Percentiles rank a stretch among this genome's conserved stretches.
Evolutionary conservation across 35 echinoderm and acorn worm genomes (phyloP).

Genomic region (Ophiothrix spiculata): DNA sequence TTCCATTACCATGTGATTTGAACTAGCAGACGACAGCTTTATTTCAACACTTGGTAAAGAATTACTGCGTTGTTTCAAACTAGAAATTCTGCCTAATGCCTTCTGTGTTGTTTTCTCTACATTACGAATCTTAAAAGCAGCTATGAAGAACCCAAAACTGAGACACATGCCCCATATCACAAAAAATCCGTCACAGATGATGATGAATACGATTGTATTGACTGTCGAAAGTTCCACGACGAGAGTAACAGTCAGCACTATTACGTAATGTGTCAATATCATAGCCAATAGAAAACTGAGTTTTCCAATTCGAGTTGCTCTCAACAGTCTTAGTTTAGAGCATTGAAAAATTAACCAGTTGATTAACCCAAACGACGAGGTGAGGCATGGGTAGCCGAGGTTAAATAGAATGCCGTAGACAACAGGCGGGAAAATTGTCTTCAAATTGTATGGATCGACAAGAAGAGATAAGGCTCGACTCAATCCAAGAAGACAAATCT

Average conservation of each 20-base stretch:
- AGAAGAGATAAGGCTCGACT: neutral
- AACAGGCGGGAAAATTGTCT: neutral
- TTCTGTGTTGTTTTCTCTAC: neutral
- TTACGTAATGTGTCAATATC: neutral
- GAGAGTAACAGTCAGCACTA: neutral
- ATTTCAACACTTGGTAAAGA: neutral
- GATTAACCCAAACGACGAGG: neutral
- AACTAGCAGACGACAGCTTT: neutral
- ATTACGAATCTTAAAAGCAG: neutral
- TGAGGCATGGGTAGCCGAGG: neutral
- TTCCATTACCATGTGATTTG: neutral
- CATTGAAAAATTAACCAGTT: neutral
- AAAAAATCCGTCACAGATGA: neutral
- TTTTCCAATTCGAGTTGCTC: neutral
- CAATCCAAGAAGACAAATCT: neutral
- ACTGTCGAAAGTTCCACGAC: too few relatives aligned
- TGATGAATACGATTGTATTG: neutral
- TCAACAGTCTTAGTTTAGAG: neutral
- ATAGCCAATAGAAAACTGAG: neutral
- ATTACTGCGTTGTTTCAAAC: neutral
- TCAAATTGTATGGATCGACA: neutral
- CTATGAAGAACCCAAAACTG: neutral
- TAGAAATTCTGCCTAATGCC: too few relatives aligned
- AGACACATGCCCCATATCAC: neutral
- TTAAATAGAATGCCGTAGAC: neutral